Percentiles rank a stretch among this genome's conserved stretches.
Conservation (phyloP, 2,113 vertebrate genomes). For the Calyptommatus sinebrachiatus region DNA sequence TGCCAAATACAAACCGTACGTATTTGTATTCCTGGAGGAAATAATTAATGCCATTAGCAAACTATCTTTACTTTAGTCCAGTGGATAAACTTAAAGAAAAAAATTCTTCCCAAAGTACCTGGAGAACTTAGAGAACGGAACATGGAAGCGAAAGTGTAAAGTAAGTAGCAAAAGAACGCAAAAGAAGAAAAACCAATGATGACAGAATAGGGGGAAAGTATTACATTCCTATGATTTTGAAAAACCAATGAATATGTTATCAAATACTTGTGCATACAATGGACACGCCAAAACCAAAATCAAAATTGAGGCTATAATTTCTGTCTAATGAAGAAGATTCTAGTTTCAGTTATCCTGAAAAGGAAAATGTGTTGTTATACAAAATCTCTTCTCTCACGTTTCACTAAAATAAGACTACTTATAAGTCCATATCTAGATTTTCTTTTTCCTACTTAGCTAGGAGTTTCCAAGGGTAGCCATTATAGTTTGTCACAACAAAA, state of each 20-base stretch:
- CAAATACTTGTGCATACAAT: not conserved
- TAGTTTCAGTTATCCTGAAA: not conserved
- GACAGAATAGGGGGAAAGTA: not conserved
- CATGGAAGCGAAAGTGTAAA: not conserved
- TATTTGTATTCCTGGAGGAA: not conserved
- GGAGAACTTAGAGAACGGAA: not conserved
- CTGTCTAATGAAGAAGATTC: not conserved
- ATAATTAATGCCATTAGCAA: conserved; percentile 3
- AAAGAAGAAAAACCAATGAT: not conserved
- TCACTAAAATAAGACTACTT: not conserved
- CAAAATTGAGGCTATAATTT: not conserved
- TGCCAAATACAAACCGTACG: not conserved
- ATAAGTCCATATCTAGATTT: not conserved
- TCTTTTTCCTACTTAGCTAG: not conserved
- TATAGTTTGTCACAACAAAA: not conserved
- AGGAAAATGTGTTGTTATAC: not conserved
- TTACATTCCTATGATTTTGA: not conserved
- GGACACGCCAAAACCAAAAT: not conserved
- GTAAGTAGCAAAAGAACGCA: not conserved
- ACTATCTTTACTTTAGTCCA: not conserved
- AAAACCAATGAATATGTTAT: not conserved
- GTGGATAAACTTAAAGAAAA: not conserved
- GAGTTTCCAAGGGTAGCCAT: not conserved
- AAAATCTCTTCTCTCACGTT: not conserved
- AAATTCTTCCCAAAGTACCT: not conserved